Base-by-base conservation (phyloP, 2,888 invertebrate species). In the Calliphora vomitoria region DNA sequence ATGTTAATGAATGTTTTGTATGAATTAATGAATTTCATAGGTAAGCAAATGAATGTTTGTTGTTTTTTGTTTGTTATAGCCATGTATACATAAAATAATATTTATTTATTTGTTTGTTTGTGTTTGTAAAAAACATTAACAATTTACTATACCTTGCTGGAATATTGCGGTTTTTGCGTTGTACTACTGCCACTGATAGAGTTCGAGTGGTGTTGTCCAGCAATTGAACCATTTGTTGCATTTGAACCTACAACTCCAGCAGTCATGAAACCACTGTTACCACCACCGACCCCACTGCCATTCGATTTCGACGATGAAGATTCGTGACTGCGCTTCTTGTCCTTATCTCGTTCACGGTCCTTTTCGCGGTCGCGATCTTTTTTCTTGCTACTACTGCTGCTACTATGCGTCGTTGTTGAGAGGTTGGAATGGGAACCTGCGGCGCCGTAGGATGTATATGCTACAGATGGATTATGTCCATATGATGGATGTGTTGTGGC, bases 321-420 rank as follows among this genome's bases (percentile, higher is more conserved):
- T 86, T 91, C 91, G 62, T 84, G 86, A 79, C 89, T 91, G 69
- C 91, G 92, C 89, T 93, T 93, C 82, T 93, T 93, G 1, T 92
- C 91, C 82, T 92, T 92, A 13, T 94, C 91, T 44, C 90, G 90
- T 69, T 91, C 93, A 79, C 93, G 92, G 50, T 93, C 94, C 58
- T 93, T 92, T 89, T 93, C 93, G 1, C 93, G 91, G 89, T 94
- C 93, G 86, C 92, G 92, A 83, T 93, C 92, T 86, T 93, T 93
- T 89, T 91, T 92, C 86, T 92, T 93, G 90, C 90, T 80, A 90
- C 90, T 88, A 89, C 89, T 82, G 50, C 85, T 78, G 38, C 75
- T 80, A 80, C 64, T 68, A 75, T 85, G 89, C n/a, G 75, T 68
- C 31, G 84, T 60, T n/a, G 82, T 44, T 69, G 79, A 68, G 11